These are phyloP conservation scores for Lepus timidus DNA, from an alignment of 2,113 vertebrate genomes.

Conservation along the genomic window DNA sequence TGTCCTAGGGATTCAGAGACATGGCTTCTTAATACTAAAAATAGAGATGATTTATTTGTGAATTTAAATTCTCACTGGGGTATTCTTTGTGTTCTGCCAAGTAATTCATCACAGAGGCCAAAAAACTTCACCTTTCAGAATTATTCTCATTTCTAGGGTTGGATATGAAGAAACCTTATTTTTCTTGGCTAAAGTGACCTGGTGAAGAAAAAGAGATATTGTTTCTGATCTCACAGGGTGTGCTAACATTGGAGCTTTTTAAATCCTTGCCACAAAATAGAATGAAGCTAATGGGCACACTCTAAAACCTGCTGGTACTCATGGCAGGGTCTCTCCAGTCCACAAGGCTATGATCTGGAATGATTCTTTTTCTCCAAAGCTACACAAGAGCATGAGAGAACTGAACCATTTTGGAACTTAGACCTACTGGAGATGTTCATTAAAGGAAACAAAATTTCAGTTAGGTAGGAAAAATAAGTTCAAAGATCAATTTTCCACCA, in stretches of 20 bases:
- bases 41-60: constrained; percentile 44
- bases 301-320: neutral
- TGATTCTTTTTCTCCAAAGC: neutral
- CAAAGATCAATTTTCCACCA: neutral
- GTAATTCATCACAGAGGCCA: constrained; percentile 36
- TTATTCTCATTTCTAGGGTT: constrained; percentile 24
- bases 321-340: neutral
- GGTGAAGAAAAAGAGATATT: constrained; percentile 16
- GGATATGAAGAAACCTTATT: neutral
- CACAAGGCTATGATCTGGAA: neutral
- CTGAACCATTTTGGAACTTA: neutral
- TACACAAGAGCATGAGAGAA: neutral
- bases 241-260: neutral
- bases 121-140: constrained; percentile 48
- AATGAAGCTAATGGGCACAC: neutral
- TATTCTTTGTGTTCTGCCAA: constrained; percentile 36
- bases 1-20: neutral
- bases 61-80: neutral
- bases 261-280: neutral
- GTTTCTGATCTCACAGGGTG: neutral
- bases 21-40: constrained; percentile 29
- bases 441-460: neutral
- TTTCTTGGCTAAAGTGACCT: constrained; percentile 34
- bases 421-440: neutral
- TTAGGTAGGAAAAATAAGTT: neutral